Evolutionary conservation across 2,797 vertebrate species (phyloP).

Genomic region (Spea hammondii): DNA sequence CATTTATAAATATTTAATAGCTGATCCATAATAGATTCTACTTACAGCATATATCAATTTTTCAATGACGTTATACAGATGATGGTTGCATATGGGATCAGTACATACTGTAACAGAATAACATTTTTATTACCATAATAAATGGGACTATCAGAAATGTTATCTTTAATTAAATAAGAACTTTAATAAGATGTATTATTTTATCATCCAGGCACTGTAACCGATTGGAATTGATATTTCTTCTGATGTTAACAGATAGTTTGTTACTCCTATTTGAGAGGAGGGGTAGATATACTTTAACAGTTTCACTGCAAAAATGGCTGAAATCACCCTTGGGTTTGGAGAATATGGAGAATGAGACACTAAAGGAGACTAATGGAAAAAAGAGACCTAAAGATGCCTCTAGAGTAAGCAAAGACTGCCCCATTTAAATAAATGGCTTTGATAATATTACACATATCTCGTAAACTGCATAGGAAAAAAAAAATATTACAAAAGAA

Average conservation of each 20-base stretch:
- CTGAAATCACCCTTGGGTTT: neutral
- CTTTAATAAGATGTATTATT: slow-evolving; percentile 41
- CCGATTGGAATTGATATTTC: slow-evolving; percentile 34
- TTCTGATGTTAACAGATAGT: slow-evolving; percentile 27
- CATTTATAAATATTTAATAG: slow-evolving; percentile 45
- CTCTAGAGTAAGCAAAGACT: too few relatives aligned
- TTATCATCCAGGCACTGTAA: slow-evolving; percentile 21
- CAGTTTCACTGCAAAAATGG: neutral
- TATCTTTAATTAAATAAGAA: slow-evolving; percentile 47
- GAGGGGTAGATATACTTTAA: slow-evolving; percentile 6
- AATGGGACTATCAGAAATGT: slow-evolving; percentile 39
- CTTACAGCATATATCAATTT: slow-evolving; percentile 23
- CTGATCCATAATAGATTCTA: slow-evolving; percentile 15
- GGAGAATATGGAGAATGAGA: too few relatives aligned
- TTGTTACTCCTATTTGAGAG: slow-evolving; percentile 13
- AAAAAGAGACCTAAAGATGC: too few relatives aligned
- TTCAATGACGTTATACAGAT: slow-evolving; percentile 6
- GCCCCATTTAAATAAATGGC: too few relatives aligned
- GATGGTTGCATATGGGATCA: slow-evolving; percentile 26
- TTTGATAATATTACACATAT: too few relatives aligned
- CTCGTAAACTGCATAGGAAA: too few relatives aligned
- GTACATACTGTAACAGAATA: slow-evolving; percentile 3
- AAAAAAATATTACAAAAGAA: too few relatives aligned
- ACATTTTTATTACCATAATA: slow-evolving; percentile 44
- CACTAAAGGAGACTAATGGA: too few relatives aligned